phyloP scores from a whole-genome alignment of 2,888 invertebrate species.

The Rhamnusium bicolor region DNA sequence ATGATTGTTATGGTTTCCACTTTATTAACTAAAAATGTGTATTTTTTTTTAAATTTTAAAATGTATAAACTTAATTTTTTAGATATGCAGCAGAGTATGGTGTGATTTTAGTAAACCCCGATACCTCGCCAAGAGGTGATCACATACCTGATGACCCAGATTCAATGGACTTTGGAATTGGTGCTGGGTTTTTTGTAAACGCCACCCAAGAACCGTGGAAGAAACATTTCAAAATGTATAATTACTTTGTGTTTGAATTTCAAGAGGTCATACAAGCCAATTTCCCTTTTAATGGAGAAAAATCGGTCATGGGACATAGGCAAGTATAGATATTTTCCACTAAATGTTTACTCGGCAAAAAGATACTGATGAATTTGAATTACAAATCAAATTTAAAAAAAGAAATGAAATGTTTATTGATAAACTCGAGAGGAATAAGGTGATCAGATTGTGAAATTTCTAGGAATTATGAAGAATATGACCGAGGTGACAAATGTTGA shows the following conservation, averaged over 20 bases:
- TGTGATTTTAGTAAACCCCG: slow-evolving; percentile 91
- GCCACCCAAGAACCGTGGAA: slow-evolving; percentile 94
- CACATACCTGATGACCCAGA: slow-evolving; percentile 95
- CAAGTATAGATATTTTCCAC: slow-evolving; percentile 57
- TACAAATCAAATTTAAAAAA: no score
- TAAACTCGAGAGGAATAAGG: no score
- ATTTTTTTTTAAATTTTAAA: background rate
- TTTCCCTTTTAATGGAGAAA: slow-evolving; percentile 78
- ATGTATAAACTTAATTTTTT: slow-evolving; percentile 15
- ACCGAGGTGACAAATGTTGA: no score
- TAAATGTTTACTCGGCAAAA: no score
- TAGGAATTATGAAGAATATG: no score
- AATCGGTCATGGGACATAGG: slow-evolving; percentile 88
- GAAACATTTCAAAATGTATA: slow-evolving; percentile 93
- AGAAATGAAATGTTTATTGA: no score
- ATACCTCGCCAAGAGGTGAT: slow-evolving; percentile 94
- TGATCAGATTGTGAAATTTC: no score
- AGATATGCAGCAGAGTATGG: slow-evolving; percentile 88
- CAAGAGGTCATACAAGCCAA: slow-evolving; percentile 82
- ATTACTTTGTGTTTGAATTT: slow-evolving; percentile 90
- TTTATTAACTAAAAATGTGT: no score
- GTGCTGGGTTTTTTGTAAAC: slow-evolving; percentile 97
- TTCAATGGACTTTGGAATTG: slow-evolving; percentile 91
- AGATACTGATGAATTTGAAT: no score
- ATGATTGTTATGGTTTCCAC: no score